A percentile compares a stretch with the other conserved stretches of the same genome.
Evolutionary conservation across 2,113 vertebrate genomes (phyloP).

Genomic region (Passer montanus): DNA sequence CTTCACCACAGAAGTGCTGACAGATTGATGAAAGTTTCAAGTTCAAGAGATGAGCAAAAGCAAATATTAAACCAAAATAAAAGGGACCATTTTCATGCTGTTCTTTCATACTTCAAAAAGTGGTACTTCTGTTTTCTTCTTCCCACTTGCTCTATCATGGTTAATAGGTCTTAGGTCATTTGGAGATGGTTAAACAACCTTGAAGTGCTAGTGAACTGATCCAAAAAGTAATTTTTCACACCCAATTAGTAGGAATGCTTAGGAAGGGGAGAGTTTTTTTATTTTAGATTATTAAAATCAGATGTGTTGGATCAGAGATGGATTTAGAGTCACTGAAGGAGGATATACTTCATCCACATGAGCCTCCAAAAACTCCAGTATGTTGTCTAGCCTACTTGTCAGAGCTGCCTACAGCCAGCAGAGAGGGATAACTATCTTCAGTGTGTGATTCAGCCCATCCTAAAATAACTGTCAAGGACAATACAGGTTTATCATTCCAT

Average conservation of each 20-base stretch:
- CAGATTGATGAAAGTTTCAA: background rate
- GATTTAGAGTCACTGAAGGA: background rate
- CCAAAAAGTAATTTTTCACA: slow-evolving; percentile 26
- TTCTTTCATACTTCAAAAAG: background rate
- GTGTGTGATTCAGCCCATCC: background rate
- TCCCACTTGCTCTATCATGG: background rate
- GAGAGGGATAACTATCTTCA: background rate
- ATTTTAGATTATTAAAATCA: slow-evolving; percentile 9
- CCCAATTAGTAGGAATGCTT: background rate
- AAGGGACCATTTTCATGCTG: background rate
- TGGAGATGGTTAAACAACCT: background rate
- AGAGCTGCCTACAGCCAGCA: background rate
- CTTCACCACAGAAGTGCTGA: background rate
- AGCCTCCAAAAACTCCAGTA: background rate
- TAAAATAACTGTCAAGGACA: background rate
- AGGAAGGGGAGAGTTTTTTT: background rate
- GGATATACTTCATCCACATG: background rate
- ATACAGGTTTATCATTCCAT: background rate
- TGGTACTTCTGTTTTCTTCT: background rate
- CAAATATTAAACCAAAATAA: background rate
- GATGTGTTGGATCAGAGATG: background rate
- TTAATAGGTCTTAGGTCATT: background rate
- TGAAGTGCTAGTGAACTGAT: background rate
- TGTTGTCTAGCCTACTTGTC: background rate
- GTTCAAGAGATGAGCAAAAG: slow-evolving; percentile 12